These are phyloP conservation scores for Drosophila albomicans DNA, from an alignment of 1,140 invertebrate genomes.

Conservation along the genomic window DNA sequence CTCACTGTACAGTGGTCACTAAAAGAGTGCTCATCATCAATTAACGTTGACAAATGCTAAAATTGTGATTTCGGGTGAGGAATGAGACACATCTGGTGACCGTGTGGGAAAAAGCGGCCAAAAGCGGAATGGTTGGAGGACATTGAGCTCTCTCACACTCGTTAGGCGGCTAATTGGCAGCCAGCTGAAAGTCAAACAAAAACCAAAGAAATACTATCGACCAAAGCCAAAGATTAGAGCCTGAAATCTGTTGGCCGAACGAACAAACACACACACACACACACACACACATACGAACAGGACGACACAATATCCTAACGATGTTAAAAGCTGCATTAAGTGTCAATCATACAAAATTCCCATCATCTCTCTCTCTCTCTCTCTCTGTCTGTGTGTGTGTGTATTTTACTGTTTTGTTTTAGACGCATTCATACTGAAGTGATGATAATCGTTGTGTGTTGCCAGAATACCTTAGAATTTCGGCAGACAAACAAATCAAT, in stretches of 20 bases:
- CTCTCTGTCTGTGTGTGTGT: neutral
- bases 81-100: neutral
- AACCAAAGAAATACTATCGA: conserved; percentile 75
- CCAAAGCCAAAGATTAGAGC: conserved; percentile 67
- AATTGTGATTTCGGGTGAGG: conserved; percentile 11
- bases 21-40: conserved; percentile 75
- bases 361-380: neutral
- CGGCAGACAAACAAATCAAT: no score
- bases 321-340: conserved; percentile 79
- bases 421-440: no score
- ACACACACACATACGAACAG: conserved; percentile 8
- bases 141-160: conserved; percentile 15
- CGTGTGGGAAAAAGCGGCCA: neutral
- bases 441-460: no score
- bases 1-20: conserved; percentile 35
- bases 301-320: conserved; percentile 71
- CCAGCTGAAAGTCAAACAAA: conserved; percentile 69
- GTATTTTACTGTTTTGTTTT: neutral
- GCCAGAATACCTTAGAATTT: no score
- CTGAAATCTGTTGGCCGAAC: no score
- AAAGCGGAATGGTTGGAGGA: neutral
- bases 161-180: conserved; percentile 69
- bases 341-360: conserved; percentile 73
- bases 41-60: conserved; percentile 76
- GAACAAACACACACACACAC: no score